phyloP scores from a whole-genome alignment of 2,113 vertebrate species.

The Candoia aspera region DNA sequence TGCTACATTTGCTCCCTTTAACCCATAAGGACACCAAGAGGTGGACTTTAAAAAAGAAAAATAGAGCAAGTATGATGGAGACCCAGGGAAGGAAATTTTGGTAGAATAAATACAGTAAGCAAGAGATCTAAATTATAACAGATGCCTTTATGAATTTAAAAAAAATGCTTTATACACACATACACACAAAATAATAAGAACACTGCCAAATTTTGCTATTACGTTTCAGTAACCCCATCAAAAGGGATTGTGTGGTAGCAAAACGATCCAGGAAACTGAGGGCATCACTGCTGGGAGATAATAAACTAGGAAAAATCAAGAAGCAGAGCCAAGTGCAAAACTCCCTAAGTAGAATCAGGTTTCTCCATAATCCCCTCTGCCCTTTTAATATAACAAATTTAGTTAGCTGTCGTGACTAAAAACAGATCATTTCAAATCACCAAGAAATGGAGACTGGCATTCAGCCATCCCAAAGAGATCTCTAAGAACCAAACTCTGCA shows the following conservation, averaged over 20 bases:
- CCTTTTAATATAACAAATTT: background rate
- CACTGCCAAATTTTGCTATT: background rate
- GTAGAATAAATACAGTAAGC: background rate
- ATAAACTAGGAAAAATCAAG: background rate
- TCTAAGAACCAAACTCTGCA: background rate
- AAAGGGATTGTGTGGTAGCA: background rate
- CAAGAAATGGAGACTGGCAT: background rate
- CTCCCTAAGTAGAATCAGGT: background rate
- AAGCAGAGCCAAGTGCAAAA: background rate
- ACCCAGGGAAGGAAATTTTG: background rate
- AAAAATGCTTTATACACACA: background rate
- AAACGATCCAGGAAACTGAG: background rate
- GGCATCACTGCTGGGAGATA: background rate
- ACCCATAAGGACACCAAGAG: background rate
- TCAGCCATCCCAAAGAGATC: too few relatives aligned
- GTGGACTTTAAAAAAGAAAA: background rate
- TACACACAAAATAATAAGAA: background rate
- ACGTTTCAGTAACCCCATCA: background rate
- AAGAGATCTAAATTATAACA: background rate
- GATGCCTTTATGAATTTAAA: background rate
- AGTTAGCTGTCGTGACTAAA: background rate
- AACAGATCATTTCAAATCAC: background rate
- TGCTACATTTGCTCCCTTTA: background rate
- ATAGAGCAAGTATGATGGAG: background rate
- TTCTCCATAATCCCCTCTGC: background rate